Evolutionary conservation across 2,113 vertebrate genomes (phyloP).

Genomic region (Hypomesus transpacificus): DNA sequence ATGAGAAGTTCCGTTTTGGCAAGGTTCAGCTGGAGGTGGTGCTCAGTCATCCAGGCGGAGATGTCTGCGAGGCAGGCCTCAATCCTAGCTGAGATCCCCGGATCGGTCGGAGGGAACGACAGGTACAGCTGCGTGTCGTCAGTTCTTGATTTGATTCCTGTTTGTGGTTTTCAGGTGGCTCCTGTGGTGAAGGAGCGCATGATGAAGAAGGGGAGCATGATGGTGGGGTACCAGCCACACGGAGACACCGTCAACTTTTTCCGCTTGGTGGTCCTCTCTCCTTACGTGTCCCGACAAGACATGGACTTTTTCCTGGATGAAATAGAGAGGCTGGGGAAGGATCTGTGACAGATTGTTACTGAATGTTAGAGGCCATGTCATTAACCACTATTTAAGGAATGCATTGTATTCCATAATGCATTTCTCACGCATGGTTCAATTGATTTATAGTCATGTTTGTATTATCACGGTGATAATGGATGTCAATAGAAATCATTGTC

Average conservation of each 20-base stretch:
- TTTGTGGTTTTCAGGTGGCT: slow-evolving; percentile 69
- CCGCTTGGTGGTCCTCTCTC: slow-evolving; percentile 82
- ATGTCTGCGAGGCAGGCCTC: too few relatives aligned
- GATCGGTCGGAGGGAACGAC: too few relatives aligned
- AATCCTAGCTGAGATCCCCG: too few relatives aligned
- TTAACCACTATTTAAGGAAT: too few relatives aligned
- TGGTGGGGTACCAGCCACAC: slow-evolving; percentile 82
- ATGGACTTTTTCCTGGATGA: slow-evolving; percentile 83
- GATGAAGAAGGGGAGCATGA: slow-evolving; percentile 83
- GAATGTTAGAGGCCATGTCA: too few relatives aligned
- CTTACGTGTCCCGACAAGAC: slow-evolving; percentile 75
- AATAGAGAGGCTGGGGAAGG: slow-evolving; percentile 76
- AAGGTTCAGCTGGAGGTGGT: too few relatives aligned
- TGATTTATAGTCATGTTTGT: background rate
- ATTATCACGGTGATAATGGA: background rate
- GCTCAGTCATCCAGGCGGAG: too few relatives aligned
- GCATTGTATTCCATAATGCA: background rate
- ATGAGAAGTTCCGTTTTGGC: too few relatives aligned
- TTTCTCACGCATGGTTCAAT: background rate
- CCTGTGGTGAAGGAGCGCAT: slow-evolving; percentile 82
- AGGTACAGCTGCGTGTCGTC: too few relatives aligned
- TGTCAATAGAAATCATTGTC: background rate
- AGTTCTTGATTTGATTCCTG: background rate
- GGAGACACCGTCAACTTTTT: slow-evolving; percentile 80
- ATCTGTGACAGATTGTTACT: slow-evolving; percentile 64